Evolutionary conservation across 2,797 vertebrate species (phyloP), one percentile per base, ranked within the genome.

Genomic region (Malacoraja senta): DNA sequence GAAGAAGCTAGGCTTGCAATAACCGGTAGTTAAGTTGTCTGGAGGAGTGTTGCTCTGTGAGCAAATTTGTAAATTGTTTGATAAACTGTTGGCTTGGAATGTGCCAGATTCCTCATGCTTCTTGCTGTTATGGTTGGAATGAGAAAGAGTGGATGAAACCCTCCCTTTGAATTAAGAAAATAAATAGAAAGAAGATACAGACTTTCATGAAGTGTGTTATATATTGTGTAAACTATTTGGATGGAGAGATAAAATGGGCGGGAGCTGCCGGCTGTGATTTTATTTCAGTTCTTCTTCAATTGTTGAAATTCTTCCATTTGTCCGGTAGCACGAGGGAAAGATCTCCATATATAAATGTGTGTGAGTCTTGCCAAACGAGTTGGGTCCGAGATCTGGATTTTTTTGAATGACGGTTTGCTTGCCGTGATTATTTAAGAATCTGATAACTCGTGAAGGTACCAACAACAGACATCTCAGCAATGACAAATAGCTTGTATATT

Each of bases 271-370:
- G 4, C 8, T 8, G 0, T 35, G n/a, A 19, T n/a, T 65, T 86
- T 8, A n/a, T 86, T n/a, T 63, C 6, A 8, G 15, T 21, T 68
- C 29, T 65, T 35, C 29, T 88, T 88, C 65, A n/a, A 88, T 65
- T 17, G 61, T 88, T 88, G 13, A 65, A 88, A 35, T 88, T 58
- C 13, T 86, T 86, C 58, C 58, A 17, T n/a, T 88, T 88, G 15
- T 35, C 61, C 61, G 35, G n/a, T 65, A 88, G 61, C 84, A 65
- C 29, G 0, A 19, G 84, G 84, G n/a, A 35, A 35, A 68, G 8
- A 88, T 88, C 84, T 65, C 84, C 84, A 88, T 68, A 88, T 88
- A 88, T 65, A 88, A n/a, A 68, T 35, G n/a, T 88, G n/a, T 88
- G n/a, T 88, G 61, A 68, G 29, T 4, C 53, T n/a, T 86, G 58